Base-by-base conservation (phyloP, 2,888 invertebrate species). In the Eudasyphora cyanicolor region DNA sequence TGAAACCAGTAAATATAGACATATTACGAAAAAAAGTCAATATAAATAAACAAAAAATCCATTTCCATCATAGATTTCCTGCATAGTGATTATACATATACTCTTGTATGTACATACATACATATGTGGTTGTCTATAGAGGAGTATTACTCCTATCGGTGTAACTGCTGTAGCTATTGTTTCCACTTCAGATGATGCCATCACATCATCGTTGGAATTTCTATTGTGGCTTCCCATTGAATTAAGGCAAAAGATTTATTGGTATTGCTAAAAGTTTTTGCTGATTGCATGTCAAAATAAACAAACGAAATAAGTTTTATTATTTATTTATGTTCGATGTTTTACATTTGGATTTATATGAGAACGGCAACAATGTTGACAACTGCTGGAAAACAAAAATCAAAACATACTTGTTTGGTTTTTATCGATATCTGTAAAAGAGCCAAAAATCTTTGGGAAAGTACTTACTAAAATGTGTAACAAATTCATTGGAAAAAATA, bases 211-310 rank as follows among this genome's bases (percentile, higher is more conserved):
- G n/a, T n/a, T n/a, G n/a, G 27, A 57, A 10, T 38, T 24, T 76
- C 38, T 32, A 32, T 73, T 27, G 35, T 45, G 67, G 51, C 24
- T 76, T 77, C 24, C 38, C 62, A 83, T 77, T 80, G 79, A 77
- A 80, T 77, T 70, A 77, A 70, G 74, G 35, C 70, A 62, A 62
- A 38, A 77, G 79, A 83, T 83, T 83, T 83, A 80, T 83, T 80
- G 83, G 79, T 74, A 77, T n/a, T 51, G 70, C 83, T 80, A 79
- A 83, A 82, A 79, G 62, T 83, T 76, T 79, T 77, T 62, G 77
- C 74, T 80, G 83, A 83, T 83, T 83, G 74, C 79, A 79, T 80
- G 83, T 79, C 83, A 80, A 80, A 80, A 70, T 62, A 80, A 83
- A 74, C 74, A 79, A 79, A 77, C 70, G 83, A 80, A 80, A 74